Evolutionary conservation across 2,797 vertebrate genomes (phyloP), one percentile per base, ranked within the genome.

Genomic region (Anas bahamensis): DNA sequence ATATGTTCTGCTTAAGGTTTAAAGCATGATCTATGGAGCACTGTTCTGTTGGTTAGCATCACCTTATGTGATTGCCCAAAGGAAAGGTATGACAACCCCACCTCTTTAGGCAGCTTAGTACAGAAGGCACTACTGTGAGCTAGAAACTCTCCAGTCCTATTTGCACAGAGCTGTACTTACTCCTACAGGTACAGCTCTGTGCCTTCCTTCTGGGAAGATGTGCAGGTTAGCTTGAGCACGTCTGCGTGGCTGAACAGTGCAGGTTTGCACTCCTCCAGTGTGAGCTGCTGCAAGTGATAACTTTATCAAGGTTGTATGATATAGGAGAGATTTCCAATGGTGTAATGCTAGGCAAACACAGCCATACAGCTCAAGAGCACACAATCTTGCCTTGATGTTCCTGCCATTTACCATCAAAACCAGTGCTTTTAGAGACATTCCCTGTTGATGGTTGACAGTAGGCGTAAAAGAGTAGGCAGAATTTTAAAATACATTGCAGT

Each of bases 231-330:
- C n/a, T 55, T 8, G 44, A 55, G 23, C 41, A 7, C 0, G 1
- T n/a, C 22, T 5, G 13, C 9, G 35, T n/a, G 46, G 17, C 55
- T 57, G 37, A 48, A 11, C 16, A 52, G 39, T 1, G 0, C 0
- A 2, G 31, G n/a, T 23, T 29, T 42, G 42, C 11, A 7, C 10
- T 42, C 37, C 22, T 46, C 26, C 52, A 18, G 9, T 10, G n/a
- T 10, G 29, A 73, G 59, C 31, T 65, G 37, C 64, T 83, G 73
- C 33, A 72, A 42, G 53, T 26, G 8, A 1, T 4, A 28, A 2
- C 9, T 37, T 22, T 44, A 39, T 14, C 18, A 26, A 33, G 69
- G 42, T 17, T 59, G 15, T 33, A 71, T 13, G 71, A 48, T 41
- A 13, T 50, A 10, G 21, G 11, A n/a, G 18, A 48, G 55, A 4